Percentiles rank a stretch among this genome's conserved stretches.
These are phyloP conservation scores for Biston stratarius DNA, from an alignment of 2,888 invertebrate species.

Conservation along the genomic window DNA sequence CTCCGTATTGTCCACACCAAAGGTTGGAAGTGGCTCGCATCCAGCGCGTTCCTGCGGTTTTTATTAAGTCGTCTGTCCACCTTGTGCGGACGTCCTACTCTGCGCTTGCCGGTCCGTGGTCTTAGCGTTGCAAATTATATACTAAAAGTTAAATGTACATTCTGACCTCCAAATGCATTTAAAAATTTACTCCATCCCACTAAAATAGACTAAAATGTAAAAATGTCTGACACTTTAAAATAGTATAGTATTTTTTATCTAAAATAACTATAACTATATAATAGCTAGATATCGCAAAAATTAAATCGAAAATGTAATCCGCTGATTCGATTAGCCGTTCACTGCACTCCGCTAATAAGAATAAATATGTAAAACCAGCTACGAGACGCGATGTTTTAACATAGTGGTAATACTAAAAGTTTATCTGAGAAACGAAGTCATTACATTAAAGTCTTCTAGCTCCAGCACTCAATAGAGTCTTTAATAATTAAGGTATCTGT, in stretches of 20 bases:
- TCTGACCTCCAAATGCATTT: no score
- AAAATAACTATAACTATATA: background rate
- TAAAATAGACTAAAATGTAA: no score
- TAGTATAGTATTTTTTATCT: background rate
- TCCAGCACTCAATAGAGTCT: slow-evolving; percentile 58
- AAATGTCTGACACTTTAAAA: background rate
- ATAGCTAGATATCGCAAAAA: background rate
- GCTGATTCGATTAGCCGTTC: slow-evolving; percentile 20
- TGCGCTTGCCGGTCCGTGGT: no score
- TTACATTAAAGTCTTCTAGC: slow-evolving; percentile 52
- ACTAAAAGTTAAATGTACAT: no score
- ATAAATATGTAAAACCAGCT: slow-evolving; percentile 13
- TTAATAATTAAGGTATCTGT: slow-evolving; percentile 64
- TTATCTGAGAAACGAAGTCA: slow-evolving; percentile 49
- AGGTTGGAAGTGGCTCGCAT: no score
- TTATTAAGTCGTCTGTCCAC: no score
- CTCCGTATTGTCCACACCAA: no score
- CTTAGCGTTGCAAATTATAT: no score
- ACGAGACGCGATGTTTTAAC: slow-evolving; percentile 21
- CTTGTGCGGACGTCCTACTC: no score
- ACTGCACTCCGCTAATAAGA: slow-evolving; percentile 20
- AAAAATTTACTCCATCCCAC: no score
- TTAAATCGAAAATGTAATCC: background rate
- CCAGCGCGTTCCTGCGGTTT: no score
- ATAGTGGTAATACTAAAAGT: slow-evolving; percentile 33